phyloP scores from a whole-genome alignment of 2,888 invertebrate genomes.

The Drosophila bunnanda region DNA sequence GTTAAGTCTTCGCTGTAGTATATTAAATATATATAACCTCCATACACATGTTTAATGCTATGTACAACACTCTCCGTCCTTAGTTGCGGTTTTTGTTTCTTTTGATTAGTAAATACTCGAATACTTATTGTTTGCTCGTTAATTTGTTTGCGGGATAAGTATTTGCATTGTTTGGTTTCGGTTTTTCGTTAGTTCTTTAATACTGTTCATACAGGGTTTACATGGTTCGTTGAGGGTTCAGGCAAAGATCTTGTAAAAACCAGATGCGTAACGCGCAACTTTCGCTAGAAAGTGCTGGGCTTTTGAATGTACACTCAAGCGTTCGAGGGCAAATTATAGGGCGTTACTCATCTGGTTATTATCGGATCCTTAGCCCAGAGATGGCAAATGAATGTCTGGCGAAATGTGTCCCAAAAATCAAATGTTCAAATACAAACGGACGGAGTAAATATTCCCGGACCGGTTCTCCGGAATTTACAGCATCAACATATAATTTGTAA shows the following conservation, averaged over 20 bases:
- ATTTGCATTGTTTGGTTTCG: slow-evolving; percentile 6
- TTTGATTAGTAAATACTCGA: slow-evolving; percentile 48
- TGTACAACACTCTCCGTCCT: slow-evolving; percentile 50
- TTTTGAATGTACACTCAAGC: neutral
- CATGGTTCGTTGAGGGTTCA: slow-evolving; percentile 6
- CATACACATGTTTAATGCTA: slow-evolving; percentile 52
- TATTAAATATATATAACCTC: slow-evolving; percentile 37
- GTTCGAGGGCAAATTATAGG: neutral
- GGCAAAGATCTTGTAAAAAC: neutral
- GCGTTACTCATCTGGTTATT: neutral
- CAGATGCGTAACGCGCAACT: neutral
- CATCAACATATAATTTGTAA: slow-evolving; percentile 8
- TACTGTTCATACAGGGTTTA: slow-evolving; percentile 60
- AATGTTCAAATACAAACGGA: slow-evolving; percentile 51
- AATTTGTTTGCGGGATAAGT: slow-evolving; percentile 14
- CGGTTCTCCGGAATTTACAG: slow-evolving; percentile 26
- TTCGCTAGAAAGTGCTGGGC: neutral
- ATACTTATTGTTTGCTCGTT: slow-evolving; percentile 42
- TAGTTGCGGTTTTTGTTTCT: neutral
- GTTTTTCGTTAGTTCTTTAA: slow-evolving; percentile 54
- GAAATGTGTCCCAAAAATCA: slow-evolving; percentile 26
- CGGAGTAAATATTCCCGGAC: slow-evolving; percentile 62
- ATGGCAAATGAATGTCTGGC: slow-evolving; percentile 25
- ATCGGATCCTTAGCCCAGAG: neutral
- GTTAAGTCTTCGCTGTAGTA: slow-evolving; percentile 70